These are phyloP conservation scores for Abrostola triplasia DNA, from an alignment of 2,888 invertebrate genomes.

Conservation along the genomic window DNA sequence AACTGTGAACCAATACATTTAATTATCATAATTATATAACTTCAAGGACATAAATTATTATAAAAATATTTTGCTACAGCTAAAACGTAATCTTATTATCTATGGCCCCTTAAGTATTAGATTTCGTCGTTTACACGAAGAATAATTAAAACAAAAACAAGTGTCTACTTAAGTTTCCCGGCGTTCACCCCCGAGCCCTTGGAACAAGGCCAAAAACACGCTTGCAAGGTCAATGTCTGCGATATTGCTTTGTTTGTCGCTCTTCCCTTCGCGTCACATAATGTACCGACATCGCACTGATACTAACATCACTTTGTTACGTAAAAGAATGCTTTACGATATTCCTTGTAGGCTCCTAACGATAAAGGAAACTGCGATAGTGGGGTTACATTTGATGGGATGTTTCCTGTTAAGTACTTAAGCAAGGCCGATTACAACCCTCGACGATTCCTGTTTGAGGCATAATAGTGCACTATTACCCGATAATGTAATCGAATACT, in stretches of 20 bases:
- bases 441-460: neutral
- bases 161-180: conserved; percentile 26
- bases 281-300: conserved; percentile 31
- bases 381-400: conserved; percentile 25
- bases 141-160: conserved; percentile 26
- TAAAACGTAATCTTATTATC: neutral
- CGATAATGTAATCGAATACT: neutral
- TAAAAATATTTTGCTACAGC: no score
- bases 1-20: no score
- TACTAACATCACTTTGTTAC: conserved; percentile 26
- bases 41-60: no score
- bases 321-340: conserved; percentile 32
- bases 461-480: conserved; percentile 8
- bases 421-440: neutral
- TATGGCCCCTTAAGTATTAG: neutral
- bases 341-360: conserved; percentile 21
- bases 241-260: conserved; percentile 53
- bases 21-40: no score
- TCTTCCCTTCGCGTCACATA: conserved; percentile 24
- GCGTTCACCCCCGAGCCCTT: conserved; percentile 17
- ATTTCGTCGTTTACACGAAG: conserved; percentile 9
- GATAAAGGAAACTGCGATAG: conserved; percentile 14
- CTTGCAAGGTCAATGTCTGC: conserved; percentile 52
- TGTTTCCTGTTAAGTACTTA: conserved; percentile 20
- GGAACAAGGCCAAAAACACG: conserved; percentile 42